Base-by-base conservation (phyloP, 2,797 vertebrate genomes). In the Natrix natrix region DNA sequence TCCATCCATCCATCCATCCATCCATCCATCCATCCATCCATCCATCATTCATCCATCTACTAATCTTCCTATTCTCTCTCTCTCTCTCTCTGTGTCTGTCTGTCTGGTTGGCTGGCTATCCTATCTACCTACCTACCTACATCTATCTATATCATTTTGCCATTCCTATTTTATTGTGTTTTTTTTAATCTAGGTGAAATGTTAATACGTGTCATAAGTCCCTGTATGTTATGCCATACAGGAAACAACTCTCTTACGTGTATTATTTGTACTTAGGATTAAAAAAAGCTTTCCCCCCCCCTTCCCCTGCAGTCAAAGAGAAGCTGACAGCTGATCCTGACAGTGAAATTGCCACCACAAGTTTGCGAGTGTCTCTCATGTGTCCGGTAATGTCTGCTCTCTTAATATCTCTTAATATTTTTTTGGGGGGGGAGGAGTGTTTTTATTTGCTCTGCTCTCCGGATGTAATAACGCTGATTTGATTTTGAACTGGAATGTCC, bases 311-410 rank as follows among this genome's bases (percentile, higher is more conserved):
- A 98, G 98, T 98, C 93, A 98, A 98, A 94, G 98, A 98, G 89
- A 98, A 98, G 43, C 8, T 98, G 92, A 98, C 98, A 0, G 98
- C 98, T 0, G 98, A 98, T 37, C 98, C 98, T 0, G 98, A 98
- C 96, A 98, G 98, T 8, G 98, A 98, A 94, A 98, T 98, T 13
- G 98, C 98, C 0, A 98, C 98, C 0, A 98, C 98, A 0, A 98
- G 98, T 91, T 93, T 98, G 6, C 97, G 98, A 0, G 98, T 98
- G 43, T 98, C 98, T 22, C 98, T 98, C 24, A 98, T 97, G 97
- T 98, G 97, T 90, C 98, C 98, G 54, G 98, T 98, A 93, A 63
- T 97, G 57, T 2, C 4, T 22, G 5, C 5, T 43, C 1, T 43
- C 43, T 43, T 43, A 43, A 43, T 43, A 43, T 43, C 43, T 43